Conservation (phyloP, 2,888 invertebrate species). For the Cryptus viduatorius region DNA sequence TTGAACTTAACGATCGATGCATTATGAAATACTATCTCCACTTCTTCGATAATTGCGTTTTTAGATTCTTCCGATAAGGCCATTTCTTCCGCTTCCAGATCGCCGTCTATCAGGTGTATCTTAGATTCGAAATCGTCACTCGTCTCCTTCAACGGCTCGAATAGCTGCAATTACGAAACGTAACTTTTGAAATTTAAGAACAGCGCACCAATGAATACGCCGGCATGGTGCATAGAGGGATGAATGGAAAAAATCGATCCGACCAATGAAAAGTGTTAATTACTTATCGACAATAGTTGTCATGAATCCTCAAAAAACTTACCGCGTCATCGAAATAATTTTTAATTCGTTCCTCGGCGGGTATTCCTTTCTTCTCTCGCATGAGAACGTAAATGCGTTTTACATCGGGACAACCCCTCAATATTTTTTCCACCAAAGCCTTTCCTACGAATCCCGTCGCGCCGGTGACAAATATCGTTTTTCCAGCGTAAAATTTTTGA, state of each 20-base stretch:
- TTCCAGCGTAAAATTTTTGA: slow-evolving; percentile 71
- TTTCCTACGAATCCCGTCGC: slow-evolving; percentile 75
- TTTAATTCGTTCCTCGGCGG: slow-evolving; percentile 49
- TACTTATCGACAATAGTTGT: too few species aligned
- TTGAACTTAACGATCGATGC: slow-evolving; percentile 58
- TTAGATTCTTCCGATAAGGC: slow-evolving; percentile 36
- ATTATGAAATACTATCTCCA: slow-evolving; percentile 12
- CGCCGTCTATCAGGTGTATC: slow-evolving; percentile 42
- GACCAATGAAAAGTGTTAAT: too few species aligned
- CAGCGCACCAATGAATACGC: too few species aligned
- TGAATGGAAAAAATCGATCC: too few species aligned
- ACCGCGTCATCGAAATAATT: slow-evolving; percentile 51
- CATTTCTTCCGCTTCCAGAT: slow-evolving; percentile 32
- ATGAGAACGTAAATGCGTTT: slow-evolving; percentile 54
- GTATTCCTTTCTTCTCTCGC: slow-evolving; percentile 34
- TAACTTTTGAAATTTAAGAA: too few species aligned
- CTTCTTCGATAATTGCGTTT: slow-evolving; percentile 32
- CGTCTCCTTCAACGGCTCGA: slow-evolving; percentile 18
- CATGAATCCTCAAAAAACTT: neutral
- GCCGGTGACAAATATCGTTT: slow-evolving; percentile 75
- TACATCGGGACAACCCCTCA: slow-evolving; percentile 39
- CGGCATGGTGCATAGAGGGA: too few species aligned
- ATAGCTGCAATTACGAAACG: slow-evolving; percentile 40
- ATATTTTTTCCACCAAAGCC: slow-evolving; percentile 74
- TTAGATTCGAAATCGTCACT: slow-evolving; percentile 41